phyloP scores from a whole-genome alignment of 2,797 vertebrate species.

The Phaenicophaeus curvirostris region DNA sequence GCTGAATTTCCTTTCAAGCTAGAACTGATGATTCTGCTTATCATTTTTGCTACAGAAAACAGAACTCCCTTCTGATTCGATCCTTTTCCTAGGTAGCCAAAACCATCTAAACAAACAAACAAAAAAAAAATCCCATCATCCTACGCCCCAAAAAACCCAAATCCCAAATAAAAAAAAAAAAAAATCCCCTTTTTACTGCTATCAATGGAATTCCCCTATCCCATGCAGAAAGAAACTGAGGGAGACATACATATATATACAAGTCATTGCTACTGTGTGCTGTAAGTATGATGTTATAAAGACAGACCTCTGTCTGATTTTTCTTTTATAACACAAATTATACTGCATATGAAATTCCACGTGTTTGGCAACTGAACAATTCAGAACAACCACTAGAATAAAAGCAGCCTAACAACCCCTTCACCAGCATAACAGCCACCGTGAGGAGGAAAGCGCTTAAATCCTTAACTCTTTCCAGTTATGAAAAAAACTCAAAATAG shows the following conservation, averaged over 20 bases:
- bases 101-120: not conserved
- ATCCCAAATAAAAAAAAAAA: not conserved
- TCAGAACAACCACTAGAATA: not conserved
- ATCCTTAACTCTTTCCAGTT: not conserved
- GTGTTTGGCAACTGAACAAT: not conserved
- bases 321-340: not conserved
- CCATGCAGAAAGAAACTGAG: not conserved
- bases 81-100: not conserved
- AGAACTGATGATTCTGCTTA: not conserved
- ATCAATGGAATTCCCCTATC: not conserved
- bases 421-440: not conserved
- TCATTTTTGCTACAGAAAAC: not conserved
- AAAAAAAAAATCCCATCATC: not conserved
- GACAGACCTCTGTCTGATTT: not conserved
- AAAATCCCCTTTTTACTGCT: not conserved
- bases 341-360: not conserved
- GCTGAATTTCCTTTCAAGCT: not conserved
- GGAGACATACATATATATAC: not conserved
- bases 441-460: not conserved
- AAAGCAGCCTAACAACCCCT: not conserved
- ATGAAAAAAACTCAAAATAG: not conserved
- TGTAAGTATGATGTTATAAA: not conserved
- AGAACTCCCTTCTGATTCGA: not conserved
- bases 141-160: accelerated
- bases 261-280: not conserved